Conservation (phyloP, 2,797 vertebrate genomes). For the Dermochelys coriacea region DNA sequence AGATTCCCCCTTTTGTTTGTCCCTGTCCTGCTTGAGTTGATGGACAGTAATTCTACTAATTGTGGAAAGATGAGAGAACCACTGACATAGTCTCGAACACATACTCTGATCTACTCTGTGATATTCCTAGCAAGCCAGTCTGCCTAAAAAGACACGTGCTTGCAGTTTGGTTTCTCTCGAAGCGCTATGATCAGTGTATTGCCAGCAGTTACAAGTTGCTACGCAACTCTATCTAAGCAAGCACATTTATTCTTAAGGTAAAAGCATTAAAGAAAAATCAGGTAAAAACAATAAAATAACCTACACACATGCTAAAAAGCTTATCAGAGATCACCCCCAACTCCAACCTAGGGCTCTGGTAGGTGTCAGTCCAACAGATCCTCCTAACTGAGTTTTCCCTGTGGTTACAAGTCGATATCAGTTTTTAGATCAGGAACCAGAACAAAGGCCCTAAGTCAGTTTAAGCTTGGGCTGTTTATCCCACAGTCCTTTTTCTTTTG, state of each 20-base stretch:
- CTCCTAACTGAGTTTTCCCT: neutral
- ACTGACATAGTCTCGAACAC: neutral
- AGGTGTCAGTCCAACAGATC: neutral
- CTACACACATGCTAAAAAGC: too few species aligned
- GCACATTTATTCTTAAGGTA: too few species aligned
- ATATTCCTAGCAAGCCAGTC: neutral
- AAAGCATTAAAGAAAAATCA: neutral
- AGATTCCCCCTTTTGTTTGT: constrained; percentile 26
- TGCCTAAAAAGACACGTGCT: too few species aligned
- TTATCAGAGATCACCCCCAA: neutral
- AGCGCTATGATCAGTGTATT: too few species aligned
- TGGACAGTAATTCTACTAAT: neutral
- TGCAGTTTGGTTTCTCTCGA: too few species aligned
- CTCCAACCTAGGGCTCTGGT: neutral
- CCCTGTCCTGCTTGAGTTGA: constrained; percentile 8
- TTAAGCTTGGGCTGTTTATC: neutral
- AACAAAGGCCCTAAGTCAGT: neutral
- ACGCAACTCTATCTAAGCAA: too few species aligned
- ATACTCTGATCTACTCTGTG: neutral
- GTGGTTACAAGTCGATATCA: neutral
- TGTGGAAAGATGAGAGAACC: constrained; percentile 21
- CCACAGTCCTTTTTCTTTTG: neutral
- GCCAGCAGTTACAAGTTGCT: too few species aligned
- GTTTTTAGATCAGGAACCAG: neutral
- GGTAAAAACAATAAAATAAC: neutral